phyloP scores from a whole-genome alignment of 2,888 invertebrate species.

The Euzophera pinguis region DNA sequence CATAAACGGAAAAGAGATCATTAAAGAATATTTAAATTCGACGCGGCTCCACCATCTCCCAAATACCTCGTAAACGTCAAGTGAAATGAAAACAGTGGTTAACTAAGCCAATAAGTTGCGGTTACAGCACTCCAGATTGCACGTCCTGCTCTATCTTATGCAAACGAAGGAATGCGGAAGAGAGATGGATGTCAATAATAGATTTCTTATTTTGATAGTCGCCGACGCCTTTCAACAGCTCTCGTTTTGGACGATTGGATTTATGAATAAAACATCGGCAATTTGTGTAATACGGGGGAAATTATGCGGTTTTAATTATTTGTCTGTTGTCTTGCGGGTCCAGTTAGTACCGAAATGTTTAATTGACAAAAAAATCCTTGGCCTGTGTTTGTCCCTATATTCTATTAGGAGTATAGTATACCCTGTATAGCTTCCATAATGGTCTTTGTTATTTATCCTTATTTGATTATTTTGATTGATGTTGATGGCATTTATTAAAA shows the following conservation, averaged over 20 bases:
- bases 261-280: constrained; percentile 76
- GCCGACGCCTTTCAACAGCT: constrained; percentile 66
- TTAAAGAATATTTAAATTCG: constrained; percentile 21
- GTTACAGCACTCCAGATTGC: constrained; percentile 39
- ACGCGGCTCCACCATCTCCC: constrained; percentile 15
- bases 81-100: constrained; percentile 53
- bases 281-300: constrained; percentile 66
- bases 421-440: too few relatives aligned
- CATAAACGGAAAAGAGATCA: constrained; percentile 20
- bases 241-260: constrained; percentile 68
- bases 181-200: constrained; percentile 30
- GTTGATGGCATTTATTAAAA: too few relatives aligned
- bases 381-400: too few relatives aligned
- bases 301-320: constrained; percentile 65
- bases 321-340: not conserved
- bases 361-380: not conserved
- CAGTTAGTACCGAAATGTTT: not conserved
- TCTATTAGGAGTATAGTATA: too few relatives aligned
- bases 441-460: too few relatives aligned
- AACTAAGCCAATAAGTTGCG: constrained; percentile 68
- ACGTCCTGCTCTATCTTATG: constrained; percentile 28
- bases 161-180: constrained; percentile 24
- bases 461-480: too few relatives aligned
- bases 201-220: constrained; percentile 55
- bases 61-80: constrained; percentile 27